Evolutionary conservation across 2,113 vertebrate genomes (phyloP).

Genomic region (Ovis canadensis): DNA sequence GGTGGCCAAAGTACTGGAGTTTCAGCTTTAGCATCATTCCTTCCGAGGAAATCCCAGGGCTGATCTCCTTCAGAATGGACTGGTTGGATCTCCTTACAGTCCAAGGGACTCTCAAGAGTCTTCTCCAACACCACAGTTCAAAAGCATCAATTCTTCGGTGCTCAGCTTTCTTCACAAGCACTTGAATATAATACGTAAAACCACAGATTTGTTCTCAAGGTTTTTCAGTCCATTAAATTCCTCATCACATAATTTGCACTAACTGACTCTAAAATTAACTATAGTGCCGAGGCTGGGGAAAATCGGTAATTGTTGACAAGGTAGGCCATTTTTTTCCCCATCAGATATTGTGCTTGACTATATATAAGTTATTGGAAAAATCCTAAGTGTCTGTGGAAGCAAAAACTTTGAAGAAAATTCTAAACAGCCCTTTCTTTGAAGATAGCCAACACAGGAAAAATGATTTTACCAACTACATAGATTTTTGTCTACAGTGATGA

Average conservation of each 20-base stretch:
- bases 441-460: neutral
- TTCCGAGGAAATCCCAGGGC: too few species aligned
- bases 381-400: neutral
- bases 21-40: too few species aligned
- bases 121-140: too few species aligned
- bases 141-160: too few species aligned
- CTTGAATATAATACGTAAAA: neutral
- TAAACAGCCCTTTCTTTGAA: neutral
- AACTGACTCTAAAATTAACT: neutral
- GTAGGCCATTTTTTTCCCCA: neutral
- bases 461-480: neutral
- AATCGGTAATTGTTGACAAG: neutral
- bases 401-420: neutral
- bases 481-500: neutral
- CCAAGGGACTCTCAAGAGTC: too few species aligned
- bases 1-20: too few species aligned
- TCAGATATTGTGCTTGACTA: neutral
- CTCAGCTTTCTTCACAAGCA: neutral
- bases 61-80: too few species aligned
- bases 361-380: neutral
- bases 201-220: neutral
- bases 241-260: neutral
- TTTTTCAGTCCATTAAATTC: neutral
- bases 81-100: too few species aligned
- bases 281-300: rapidly evolving